phyloP scores from a whole-genome alignment of 2,797 vertebrate genomes.

The Perodicticus potto region DNA sequence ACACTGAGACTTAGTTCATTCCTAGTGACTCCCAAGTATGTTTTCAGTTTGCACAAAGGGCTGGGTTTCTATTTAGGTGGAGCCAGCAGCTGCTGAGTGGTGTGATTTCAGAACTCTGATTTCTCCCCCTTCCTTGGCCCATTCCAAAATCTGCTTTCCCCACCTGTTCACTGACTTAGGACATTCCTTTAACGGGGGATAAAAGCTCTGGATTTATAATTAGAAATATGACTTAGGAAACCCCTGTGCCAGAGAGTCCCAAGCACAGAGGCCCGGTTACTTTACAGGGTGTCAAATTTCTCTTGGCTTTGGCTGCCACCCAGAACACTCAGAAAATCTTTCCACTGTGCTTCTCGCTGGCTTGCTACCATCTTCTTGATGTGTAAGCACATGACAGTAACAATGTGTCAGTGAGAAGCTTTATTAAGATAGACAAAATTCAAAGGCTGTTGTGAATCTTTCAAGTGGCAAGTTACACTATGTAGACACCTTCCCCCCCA shows the following conservation, averaged over 20 bases:
- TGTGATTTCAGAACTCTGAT: background rate
- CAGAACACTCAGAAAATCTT: conserved; percentile 58
- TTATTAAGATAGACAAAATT: background rate
- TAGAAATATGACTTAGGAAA: conserved; percentile 66
- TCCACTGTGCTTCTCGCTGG: background rate
- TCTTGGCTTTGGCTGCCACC: conserved; percentile 49
- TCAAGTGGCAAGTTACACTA: background rate
- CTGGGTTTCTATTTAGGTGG: conserved; percentile 36
- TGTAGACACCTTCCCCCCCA: too few relatives aligned
- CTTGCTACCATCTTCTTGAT: background rate
- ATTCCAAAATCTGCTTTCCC: conserved; percentile 46
- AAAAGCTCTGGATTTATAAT: conserved; percentile 71
- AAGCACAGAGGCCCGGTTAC: conserved; percentile 7
- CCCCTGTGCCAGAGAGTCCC: conserved; percentile 3
- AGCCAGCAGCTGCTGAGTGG: conserved; percentile 40
- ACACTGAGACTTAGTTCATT: background rate
- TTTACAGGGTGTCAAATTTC: conserved; percentile 65
- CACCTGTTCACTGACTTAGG: conserved; percentile 72
- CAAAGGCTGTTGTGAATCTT: background rate
- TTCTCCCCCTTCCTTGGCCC: background rate
- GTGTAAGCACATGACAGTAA: background rate
- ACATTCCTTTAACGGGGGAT: conserved; percentile 64
- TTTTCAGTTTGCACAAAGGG: background rate
- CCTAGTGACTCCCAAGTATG: background rate
- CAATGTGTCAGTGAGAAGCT: background rate